phyloP scores from a whole-genome alignment of 37 sponge, comb jelly and placozoan genomes.

The Diacarnus erythraeanus region DNA sequence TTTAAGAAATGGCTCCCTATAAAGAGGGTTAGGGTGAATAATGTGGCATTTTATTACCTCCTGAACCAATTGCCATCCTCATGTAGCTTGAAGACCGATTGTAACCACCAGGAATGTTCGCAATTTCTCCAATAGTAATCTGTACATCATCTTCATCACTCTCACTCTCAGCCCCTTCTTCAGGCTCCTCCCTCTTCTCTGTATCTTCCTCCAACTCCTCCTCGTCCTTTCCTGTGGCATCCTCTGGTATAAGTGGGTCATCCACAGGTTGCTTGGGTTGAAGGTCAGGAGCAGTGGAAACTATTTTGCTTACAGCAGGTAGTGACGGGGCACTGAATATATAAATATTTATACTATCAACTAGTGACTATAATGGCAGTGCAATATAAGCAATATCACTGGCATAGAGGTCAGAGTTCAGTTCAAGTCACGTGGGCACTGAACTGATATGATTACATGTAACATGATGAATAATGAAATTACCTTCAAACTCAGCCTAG shows the following conservation, averaged over 20 bases:
- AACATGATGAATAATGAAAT: not conserved
- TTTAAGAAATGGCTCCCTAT: not conserved
- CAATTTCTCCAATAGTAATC: conserved; percentile 85
- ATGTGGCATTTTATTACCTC: not conserved
- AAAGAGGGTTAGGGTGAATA: not conserved
- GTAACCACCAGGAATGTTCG: conserved; percentile 16
- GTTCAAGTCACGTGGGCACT: not conserved
- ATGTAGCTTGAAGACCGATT: conserved; percentile 4
- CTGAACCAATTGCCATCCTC: conserved; percentile 2
- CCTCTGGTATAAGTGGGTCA: not conserved
- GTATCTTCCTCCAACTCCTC: conserved; percentile 22
- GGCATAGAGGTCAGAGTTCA: conserved; percentile 1
- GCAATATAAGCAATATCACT: not conserved
- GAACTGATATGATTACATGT: not conserved
- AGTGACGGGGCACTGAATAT: conserved; percentile 2
- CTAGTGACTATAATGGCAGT: not conserved
- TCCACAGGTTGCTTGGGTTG: conserved; percentile 28
- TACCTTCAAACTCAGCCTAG: conserved; percentile 22
- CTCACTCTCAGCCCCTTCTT: conserved; percentile 33
- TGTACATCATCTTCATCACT: conserved; percentile 87
- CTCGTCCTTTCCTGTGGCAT: conserved; percentile 1
- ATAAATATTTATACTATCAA: not conserved
- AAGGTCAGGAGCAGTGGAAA: conserved; percentile 29
- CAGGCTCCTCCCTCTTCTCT: conserved; percentile 1
- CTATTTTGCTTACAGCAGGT: conserved; percentile 21